Percentiles rank a stretch among this genome's conserved stretches.
These are phyloP conservation scores for Lordiphosa stackelbergi DNA, from an alignment of 1,140 invertebrate species.

Conservation along the genomic window DNA sequence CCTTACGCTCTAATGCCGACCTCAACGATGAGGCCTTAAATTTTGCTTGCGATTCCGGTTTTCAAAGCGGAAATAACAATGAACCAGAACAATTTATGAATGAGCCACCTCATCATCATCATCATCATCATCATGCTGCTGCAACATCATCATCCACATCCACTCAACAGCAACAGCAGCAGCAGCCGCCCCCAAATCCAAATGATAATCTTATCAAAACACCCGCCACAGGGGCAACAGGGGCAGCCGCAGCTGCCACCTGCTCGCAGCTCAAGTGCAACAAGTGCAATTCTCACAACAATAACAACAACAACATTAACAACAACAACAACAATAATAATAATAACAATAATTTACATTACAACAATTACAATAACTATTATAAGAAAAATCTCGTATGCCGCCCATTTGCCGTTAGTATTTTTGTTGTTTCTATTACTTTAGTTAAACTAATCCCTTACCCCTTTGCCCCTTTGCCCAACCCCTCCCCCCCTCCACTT, in stretches of 20 bases:
- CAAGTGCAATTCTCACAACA: constrained; percentile 63
- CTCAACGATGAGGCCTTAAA: constrained; percentile 25
- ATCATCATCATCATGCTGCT: constrained; percentile 15
- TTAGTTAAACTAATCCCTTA: neutral
- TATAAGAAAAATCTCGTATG: constrained; percentile 77
- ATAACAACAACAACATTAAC: constrained; percentile 41
- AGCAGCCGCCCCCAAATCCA: constrained; percentile 7
- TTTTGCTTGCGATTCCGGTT: constrained; percentile 64
- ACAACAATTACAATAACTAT: constrained; percentile 76
- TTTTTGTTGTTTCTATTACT: constrained; percentile 46
- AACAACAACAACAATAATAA: constrained; percentile 56
- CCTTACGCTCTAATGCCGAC: constrained; percentile 8
- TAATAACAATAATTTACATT: constrained; percentile 70
- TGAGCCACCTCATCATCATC: constrained; percentile 40
- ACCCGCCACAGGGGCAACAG: constrained; percentile 15
- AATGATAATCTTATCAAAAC: constrained; percentile 19
- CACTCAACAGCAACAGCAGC: constrained; percentile 13
- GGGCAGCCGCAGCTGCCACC: neutral
- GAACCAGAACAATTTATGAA: constrained; percentile 68
- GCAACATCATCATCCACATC: constrained; percentile 3
- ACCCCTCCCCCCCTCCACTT: no score
- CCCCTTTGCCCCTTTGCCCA: constrained; percentile 5
- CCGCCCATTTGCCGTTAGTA: constrained; percentile 77
- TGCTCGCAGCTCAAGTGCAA: constrained; percentile 54
- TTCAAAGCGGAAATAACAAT: constrained; percentile 71